Evolutionary conservation across 2,888 invertebrate species (phyloP).

Genomic region (Trichogramma evanescens): DNA sequence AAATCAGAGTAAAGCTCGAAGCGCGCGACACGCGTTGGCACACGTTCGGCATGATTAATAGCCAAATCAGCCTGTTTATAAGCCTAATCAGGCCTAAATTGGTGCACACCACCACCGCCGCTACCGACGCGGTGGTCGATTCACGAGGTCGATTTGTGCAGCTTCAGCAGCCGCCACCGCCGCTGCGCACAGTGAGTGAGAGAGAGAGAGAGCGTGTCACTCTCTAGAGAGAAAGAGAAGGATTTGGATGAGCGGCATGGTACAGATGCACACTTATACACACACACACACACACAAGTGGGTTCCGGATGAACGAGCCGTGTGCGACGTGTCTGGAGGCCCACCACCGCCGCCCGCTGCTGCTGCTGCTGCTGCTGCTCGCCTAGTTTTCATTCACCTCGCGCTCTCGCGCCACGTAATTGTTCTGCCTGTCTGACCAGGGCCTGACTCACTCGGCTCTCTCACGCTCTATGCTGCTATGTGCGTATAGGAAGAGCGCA

Average conservation of each 20-base stretch:
- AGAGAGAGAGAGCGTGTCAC: neutral
- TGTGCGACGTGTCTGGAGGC: conserved; percentile 23
- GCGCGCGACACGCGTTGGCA: too few species aligned
- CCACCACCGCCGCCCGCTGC: neutral
- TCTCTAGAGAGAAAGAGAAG: too few species aligned
- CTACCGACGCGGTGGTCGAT: neutral
- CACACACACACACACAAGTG: neutral
- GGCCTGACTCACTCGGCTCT: too few species aligned
- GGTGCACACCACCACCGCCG: neutral
- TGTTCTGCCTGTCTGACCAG: conserved; percentile 39
- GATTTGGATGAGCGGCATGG: conserved; percentile 3
- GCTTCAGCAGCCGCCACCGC: too few species aligned
- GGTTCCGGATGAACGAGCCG: conserved; percentile 27
- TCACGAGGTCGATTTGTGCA: too few species aligned
- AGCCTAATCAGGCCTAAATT: conserved; percentile 10
- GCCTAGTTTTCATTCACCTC: conserved; percentile 46
- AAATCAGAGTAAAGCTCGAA: neutral
- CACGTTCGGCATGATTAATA: too few species aligned
- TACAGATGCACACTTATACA: conserved; percentile 4
- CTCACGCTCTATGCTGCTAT: too few species aligned
- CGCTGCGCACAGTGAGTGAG: neutral
- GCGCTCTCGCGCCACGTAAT: conserved; percentile 45
- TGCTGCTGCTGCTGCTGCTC: neutral
- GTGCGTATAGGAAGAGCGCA: too few species aligned
- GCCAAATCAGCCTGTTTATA: neutral